Conservation (phyloP, 2,797 vertebrate species). For the Xerus rutilus region DNA sequence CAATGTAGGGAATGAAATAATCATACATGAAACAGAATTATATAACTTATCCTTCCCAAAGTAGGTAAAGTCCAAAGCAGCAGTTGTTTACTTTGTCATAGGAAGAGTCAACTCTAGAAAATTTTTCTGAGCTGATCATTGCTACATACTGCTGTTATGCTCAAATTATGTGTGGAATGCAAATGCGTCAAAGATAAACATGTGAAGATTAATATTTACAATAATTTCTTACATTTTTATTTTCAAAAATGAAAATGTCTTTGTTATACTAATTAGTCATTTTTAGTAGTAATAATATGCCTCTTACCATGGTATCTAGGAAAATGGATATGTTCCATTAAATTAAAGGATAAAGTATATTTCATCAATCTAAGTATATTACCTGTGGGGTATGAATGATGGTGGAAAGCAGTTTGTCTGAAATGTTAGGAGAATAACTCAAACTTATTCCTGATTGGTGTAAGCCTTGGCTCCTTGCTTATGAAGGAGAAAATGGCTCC, state of each 20-base stretch:
- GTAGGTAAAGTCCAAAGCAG: background rate
- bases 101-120: background rate
- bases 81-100: background rate
- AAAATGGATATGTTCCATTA: background rate
- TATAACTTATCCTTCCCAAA: background rate
- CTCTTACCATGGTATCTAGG: background rate
- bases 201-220: background rate
- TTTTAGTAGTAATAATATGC: constrained; percentile 5
- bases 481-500: background rate
- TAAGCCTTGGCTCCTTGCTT: background rate
- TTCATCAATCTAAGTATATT: background rate
- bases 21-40: background rate
- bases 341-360: background rate
- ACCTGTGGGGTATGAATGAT: background rate
- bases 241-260: constrained; percentile 10
- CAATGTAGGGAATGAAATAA: background rate
- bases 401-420: background rate
- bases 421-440: background rate
- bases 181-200: background rate
- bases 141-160: background rate
- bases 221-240: constrained; percentile 6
- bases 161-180: background rate
- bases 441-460: background rate
- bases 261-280: constrained; percentile 8
- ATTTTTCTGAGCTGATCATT: background rate